phyloP scores from a whole-genome alignment of 2,888 invertebrate species.

The Cheiracanthium punctorium region DNA sequence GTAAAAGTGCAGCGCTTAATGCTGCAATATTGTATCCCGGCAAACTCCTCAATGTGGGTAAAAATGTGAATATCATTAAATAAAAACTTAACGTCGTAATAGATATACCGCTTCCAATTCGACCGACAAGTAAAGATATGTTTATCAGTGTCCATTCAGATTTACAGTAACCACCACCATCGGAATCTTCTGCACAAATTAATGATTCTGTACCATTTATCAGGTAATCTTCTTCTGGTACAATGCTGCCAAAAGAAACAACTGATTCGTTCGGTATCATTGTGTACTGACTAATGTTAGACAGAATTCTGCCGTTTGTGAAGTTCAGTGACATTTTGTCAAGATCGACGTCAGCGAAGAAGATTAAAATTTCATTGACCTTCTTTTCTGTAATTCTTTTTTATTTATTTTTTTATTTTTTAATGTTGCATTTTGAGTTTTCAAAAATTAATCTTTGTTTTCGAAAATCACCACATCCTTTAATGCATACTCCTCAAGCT shows the following conservation, averaged over 20 bases:
- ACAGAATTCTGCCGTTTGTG: neutral
- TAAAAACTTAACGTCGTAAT: conserved; percentile 77
- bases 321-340: neutral
- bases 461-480: neutral
- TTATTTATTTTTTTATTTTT: too few species aligned
- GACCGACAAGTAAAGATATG: conserved; percentile 74
- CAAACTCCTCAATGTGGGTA: conserved; percentile 78
- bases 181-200: neutral
- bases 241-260: neutral
- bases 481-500: neutral
- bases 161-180: neutral
- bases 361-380: neutral
- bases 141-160: too few species aligned
- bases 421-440: neutral
- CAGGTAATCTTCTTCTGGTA: neutral
- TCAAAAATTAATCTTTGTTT: neutral
- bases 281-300: neutral
- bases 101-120: conserved; percentile 78
- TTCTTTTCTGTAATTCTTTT: neutral
- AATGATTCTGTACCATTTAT: neutral
- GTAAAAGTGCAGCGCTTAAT: conserved; percentile 77
- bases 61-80: conserved; percentile 77
- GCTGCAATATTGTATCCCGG: conserved; percentile 79
- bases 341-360: neutral
- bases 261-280: neutral